Conservation (phyloP, 2,113 vertebrate species). For the Atlantisia rogersi region DNA sequence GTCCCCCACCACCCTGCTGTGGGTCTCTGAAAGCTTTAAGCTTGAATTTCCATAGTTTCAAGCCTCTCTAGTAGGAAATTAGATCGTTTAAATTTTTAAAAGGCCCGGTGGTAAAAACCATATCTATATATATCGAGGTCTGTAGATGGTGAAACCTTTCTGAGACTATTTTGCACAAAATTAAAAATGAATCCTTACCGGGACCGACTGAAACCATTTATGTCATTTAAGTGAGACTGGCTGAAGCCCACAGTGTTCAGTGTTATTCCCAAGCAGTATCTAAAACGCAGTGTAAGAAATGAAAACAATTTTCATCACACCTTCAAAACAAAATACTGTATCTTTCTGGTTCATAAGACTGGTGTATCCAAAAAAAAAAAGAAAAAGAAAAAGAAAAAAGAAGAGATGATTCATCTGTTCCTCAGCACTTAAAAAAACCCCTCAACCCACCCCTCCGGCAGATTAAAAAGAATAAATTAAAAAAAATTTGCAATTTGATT, state of each 20-base stretch:
- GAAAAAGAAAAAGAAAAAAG: too few relatives aligned
- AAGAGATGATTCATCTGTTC: not conserved
- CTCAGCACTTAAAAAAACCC: not conserved
- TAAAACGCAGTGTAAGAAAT: not conserved
- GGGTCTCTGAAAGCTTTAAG: not conserved
- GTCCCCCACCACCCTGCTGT: not conserved
- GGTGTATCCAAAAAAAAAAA: not conserved
- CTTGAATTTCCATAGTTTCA: slow-evolving; percentile 25
- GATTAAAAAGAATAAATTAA: not conserved
- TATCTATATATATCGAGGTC: not conserved
- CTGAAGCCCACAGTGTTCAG: not conserved
- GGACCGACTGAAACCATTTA: not conserved
- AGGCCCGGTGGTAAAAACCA: not conserved
- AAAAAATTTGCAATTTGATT: not conserved
- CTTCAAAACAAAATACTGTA: not conserved
- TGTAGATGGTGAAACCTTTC: not conserved
- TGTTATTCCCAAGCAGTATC: not conserved
- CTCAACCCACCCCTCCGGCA: not conserved
- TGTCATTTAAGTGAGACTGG: not conserved
- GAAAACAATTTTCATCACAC: not conserved
- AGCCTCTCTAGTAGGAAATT: slow-evolving; percentile 25
- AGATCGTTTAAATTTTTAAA: not conserved
- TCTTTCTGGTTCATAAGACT: not conserved
- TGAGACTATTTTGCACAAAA: not conserved
- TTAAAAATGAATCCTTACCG: not conserved